A percentile compares a stretch with the other conserved stretches of the same genome.
Conservation (phyloP, 2,113 vertebrate species). For the Sarotherodon lohbergeri region DNA sequence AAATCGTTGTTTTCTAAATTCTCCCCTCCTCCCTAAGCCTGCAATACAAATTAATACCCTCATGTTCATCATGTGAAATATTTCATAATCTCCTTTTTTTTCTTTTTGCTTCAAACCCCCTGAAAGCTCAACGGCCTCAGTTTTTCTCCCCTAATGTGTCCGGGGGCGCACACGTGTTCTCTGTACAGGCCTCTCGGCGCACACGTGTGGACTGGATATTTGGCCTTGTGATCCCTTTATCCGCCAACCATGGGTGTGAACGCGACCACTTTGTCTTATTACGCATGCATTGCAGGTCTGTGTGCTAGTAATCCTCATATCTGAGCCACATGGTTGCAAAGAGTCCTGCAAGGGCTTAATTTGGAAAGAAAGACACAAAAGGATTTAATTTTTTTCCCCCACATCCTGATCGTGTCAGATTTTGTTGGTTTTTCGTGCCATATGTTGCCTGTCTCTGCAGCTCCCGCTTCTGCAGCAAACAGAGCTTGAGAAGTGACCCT, state of each 20-base stretch:
- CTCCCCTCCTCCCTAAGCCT: not conserved
- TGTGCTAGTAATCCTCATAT: slow-evolving; percentile 40
- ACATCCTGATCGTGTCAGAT: not conserved
- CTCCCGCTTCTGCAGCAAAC: not conserved
- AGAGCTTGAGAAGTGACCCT: slow-evolving; percentile 2
- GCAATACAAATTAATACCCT: not conserved
- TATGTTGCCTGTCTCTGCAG: not conserved
- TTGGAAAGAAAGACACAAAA: rapidly evolving
- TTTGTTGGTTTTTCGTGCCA: not conserved
- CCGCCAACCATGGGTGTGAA: slow-evolving; percentile 40
- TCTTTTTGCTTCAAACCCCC: not conserved
- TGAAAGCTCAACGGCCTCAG: not conserved
- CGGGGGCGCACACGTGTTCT: slow-evolving; percentile 23
- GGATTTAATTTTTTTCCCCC: not conserved
- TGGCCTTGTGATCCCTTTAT: slow-evolving; percentile 58
- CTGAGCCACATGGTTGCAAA: slow-evolving; percentile 17
- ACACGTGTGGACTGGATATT: slow-evolving; percentile 52
- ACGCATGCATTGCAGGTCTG: slow-evolving; percentile 27
- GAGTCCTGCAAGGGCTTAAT: not conserved
- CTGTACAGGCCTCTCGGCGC: slow-evolving; percentile 10
- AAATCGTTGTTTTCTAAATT: not conserved
- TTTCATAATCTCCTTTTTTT: not conserved
- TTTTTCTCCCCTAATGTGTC: not conserved
- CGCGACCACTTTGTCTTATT: slow-evolving; percentile 39
- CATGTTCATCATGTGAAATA: not conserved